Conservation (phyloP, 1,140 invertebrate species). For the Chymomyza costata region DNA sequence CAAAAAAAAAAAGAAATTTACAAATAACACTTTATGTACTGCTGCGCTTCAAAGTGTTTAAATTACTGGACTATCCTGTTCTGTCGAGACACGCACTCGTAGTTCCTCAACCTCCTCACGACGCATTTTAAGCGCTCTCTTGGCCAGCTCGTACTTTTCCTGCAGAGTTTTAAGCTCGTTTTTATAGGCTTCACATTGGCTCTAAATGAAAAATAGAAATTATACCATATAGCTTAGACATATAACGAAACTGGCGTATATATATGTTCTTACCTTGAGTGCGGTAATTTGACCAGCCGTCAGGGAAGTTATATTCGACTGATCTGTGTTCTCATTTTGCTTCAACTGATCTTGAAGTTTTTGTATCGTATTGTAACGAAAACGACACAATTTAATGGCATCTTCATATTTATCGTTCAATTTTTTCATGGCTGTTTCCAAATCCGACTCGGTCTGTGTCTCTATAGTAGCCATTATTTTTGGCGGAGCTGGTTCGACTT, state of each 20-base stretch:
- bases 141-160: slow-evolving; percentile 47
- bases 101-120: slow-evolving; percentile 38
- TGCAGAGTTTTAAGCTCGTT: slow-evolving; percentile 27
- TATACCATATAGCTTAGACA: neutral
- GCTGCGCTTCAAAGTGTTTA: neutral
- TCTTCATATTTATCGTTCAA: slow-evolving; percentile 34
- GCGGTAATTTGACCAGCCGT: slow-evolving; percentile 39
- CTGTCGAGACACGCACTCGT: slow-evolving; percentile 6
- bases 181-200: slow-evolving; percentile 32
- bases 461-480: neutral
- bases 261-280: slow-evolving; percentile 32
- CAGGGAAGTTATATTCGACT: slow-evolving; percentile 30
- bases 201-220: slow-evolving; percentile 16
- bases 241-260: no score
- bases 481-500: neutral
- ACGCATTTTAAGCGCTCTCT: slow-evolving; percentile 35
- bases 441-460: slow-evolving; percentile 45
- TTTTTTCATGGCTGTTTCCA: slow-evolving; percentile 29
- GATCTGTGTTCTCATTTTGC: slow-evolving; percentile 43
- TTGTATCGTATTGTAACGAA: slow-evolving; percentile 37
- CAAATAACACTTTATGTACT: neutral
- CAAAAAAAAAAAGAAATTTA: neutral
- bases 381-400: slow-evolving; percentile 28
- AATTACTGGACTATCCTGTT: neutral
- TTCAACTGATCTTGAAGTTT: slow-evolving; percentile 32